Evolutionary conservation across 2,888 invertebrate genomes (phyloP).

Genomic region (Xestoiulus laeticollis): DNA sequence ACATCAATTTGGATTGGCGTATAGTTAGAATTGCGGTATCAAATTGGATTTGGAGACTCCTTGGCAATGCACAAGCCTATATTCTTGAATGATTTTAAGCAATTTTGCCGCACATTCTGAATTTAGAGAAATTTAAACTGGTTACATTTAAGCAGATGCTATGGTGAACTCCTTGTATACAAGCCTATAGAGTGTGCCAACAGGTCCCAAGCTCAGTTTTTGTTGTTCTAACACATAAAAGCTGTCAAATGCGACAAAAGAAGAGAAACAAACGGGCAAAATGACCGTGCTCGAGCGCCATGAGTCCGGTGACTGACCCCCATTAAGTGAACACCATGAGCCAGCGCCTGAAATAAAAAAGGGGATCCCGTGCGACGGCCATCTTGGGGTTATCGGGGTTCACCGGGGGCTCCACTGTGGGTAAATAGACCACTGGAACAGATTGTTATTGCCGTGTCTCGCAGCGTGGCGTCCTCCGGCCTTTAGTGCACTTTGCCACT

Average conservation of each 20-base stretch:
- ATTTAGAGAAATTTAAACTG: too few relatives aligned
- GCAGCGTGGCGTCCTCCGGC: background rate
- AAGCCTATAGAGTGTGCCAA: background rate
- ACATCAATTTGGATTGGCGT: too few relatives aligned
- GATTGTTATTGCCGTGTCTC: conserved; percentile 12
- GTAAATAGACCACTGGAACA: conserved; percentile 37
- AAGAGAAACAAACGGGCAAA: background rate
- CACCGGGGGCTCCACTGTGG: conserved; percentile 34
- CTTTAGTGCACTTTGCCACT: background rate
- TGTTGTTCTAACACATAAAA: background rate
- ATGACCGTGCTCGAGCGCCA: background rate
- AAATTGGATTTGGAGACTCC: too few relatives aligned
- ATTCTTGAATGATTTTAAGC: too few relatives aligned
- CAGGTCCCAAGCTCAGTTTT: background rate
- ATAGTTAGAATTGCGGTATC: too few relatives aligned
- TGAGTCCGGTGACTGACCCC: conserved; percentile 31
- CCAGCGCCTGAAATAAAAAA: background rate
- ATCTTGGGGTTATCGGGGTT: conserved; percentile 23
- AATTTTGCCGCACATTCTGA: too few relatives aligned
- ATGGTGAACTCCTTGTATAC: too few relatives aligned
- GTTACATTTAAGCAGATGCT: too few relatives aligned
- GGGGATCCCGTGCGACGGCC: background rate
- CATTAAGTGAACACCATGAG: background rate
- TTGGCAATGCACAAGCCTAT: too few relatives aligned
- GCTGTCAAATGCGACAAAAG: background rate